These are phyloP conservation scores for Drosophila nannoptera DNA, from an alignment of 1,140 invertebrate species.

Conservation along the genomic window DNA sequence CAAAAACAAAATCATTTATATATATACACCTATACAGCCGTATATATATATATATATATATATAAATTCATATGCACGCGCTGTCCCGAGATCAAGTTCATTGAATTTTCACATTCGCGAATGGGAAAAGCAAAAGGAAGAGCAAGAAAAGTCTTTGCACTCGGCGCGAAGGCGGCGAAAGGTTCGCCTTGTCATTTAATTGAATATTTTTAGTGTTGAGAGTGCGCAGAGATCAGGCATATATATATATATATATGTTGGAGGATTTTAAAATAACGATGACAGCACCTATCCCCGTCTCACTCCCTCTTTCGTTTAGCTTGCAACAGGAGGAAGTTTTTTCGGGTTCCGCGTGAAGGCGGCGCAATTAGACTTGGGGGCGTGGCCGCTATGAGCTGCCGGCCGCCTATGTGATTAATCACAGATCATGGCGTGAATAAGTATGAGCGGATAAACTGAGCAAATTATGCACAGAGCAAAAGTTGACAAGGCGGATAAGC, in stretches of 20 bases:
- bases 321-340: neutral
- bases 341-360: slow-evolving; percentile 35
- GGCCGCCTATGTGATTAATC: slow-evolving; percentile 34
- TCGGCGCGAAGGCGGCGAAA: slow-evolving; percentile 26
- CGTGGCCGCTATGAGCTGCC: slow-evolving; percentile 17
- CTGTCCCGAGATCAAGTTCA: slow-evolving; percentile 66
- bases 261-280: slow-evolving; percentile 77
- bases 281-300: slow-evolving; percentile 49
- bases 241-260: slow-evolving; percentile 25
- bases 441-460: neutral
- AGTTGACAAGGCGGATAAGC: slow-evolving; percentile 7
- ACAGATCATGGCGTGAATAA: slow-evolving; percentile 26
- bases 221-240: slow-evolving; percentile 34
- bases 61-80: slow-evolving; percentile 55
- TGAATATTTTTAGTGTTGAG: slow-evolving; percentile 59
- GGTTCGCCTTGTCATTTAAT: slow-evolving; percentile 56
- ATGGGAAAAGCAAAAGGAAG: neutral
- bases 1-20: slow-evolving; percentile 3
- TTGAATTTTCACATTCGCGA: slow-evolving; percentile 63
- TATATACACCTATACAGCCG: neutral
- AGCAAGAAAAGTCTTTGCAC: slow-evolving; percentile 46
- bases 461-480: neutral
- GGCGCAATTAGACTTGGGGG: slow-evolving; percentile 31
- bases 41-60: slow-evolving; percentile 1
- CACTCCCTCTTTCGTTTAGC: neutral